Evolutionary conservation across 1,140 invertebrate species (phyloP), one percentile per base, ranked within the genome.

Genomic region (Cardiocondyla obscurior): DNA sequence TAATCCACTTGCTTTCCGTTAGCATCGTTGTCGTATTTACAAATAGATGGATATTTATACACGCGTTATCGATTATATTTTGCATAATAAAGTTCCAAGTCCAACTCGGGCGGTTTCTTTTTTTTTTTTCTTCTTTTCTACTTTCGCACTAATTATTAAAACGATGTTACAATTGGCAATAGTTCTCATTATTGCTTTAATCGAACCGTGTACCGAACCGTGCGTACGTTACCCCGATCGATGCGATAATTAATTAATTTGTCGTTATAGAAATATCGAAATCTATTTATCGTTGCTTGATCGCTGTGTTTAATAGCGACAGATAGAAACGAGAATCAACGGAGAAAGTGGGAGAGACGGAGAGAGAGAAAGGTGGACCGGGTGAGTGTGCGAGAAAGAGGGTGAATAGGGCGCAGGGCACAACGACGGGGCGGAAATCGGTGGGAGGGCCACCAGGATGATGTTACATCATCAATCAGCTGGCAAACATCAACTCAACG

Each of bases 381-480:
- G 3, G 42, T 12, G 42, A 10, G 28, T 6, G 51, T 39, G 72
- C 64, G 83, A 60, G 46, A 53, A 28, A 84, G 81, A 74, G 76
- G 42, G 46, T 64, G 10, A 42, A 44, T 51, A 58, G 82, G 70
- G 19, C 10, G 62, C 12, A 36, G 53, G 73, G 60, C 79, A 82
- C 82, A 79, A 55, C 60, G 84, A 85, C 87, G 81, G 82, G 65
- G 77, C 85, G 84, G 84, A 88, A 89, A 88, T 85, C 89, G 85
- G 87, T 64, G 82, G 87, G 81, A 86, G 87, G 65, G 87, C 28
- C 53, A 82, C 77, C 83, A 84, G 89, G 89, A 91, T 91, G 92
- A 93, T 91, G 92, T 93, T 92, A 93, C 92, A 93, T 93, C 93
- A 94, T 94, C 92, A 93, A 94, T 94, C 93, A 93, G 93, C 92